Evolutionary conservation across 2,888 invertebrate species (phyloP).

Genomic region (Alloplasta piceator): DNA sequence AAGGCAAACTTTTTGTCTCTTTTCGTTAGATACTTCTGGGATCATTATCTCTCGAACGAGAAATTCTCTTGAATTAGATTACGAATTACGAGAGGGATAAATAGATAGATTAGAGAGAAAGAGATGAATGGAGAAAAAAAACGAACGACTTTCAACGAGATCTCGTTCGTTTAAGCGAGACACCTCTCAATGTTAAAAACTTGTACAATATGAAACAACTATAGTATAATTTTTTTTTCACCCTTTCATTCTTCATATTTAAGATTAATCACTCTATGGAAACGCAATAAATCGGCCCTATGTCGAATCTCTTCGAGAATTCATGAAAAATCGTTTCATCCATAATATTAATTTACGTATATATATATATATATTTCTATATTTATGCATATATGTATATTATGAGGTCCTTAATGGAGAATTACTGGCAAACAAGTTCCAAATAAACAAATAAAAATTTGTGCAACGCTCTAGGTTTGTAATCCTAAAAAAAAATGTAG

Average conservation of each 20-base stretch:
- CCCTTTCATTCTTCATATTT: constrained; percentile 27
- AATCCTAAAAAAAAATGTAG: too few species aligned
- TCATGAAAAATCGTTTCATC: constrained; percentile 42
- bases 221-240: constrained; percentile 44
- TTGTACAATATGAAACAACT: constrained; percentile 75
- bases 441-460: too few species aligned
- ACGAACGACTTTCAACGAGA: constrained; percentile 75
- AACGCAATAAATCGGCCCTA: constrained; percentile 46
- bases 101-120: too few species aligned
- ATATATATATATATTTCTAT: constrained; percentile 17
- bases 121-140: constrained; percentile 1
- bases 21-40: constrained; percentile 52
- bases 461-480: too few species aligned
- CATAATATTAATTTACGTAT: constrained; percentile 40
- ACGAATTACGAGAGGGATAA: constrained; percentile 50
- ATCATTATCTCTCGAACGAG: constrained; percentile 49
- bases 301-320: constrained; percentile 37
- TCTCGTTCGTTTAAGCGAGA: constrained; percentile 72
- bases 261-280: constrained; percentile 41
- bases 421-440: too few species aligned
- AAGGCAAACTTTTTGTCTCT: constrained; percentile 47
- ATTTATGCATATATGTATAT: background rate
- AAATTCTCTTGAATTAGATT: constrained; percentile 34
- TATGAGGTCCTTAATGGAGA: too few species aligned
- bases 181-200: constrained; percentile 70